Percentiles rank a stretch among this genome's conserved stretches.
Conservation (phyloP, 2,113 vertebrate species). For the Gadus chalcogrammus region DNA sequence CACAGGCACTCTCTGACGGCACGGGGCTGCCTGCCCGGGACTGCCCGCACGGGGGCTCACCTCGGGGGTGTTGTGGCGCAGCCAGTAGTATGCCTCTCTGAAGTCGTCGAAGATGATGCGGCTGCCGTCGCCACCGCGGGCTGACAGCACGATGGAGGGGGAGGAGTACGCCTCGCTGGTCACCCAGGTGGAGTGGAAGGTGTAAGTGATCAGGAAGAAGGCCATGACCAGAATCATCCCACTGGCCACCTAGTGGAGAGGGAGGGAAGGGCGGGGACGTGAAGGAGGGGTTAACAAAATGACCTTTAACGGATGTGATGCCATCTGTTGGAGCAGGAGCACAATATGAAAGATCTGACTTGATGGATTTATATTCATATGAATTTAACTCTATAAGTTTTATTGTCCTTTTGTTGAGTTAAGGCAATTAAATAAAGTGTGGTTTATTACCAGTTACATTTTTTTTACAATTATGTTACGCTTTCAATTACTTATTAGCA, state of each 20-base stretch:
- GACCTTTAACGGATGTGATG: neutral
- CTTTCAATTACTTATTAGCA: no score
- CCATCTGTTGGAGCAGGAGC: no score
- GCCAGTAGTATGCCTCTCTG: constrained; percentile 98
- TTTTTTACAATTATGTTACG: no score
- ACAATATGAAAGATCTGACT: no score
- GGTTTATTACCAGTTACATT: no score
- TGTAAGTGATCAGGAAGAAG: constrained; percentile 98
- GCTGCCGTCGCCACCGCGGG: constrained; percentile 91
- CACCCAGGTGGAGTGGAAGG: constrained; percentile 99
- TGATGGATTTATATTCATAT: no score
- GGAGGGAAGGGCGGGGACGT: neutral
- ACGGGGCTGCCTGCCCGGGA: no score
- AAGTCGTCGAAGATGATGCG: constrained; percentile 99
- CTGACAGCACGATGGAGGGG: constrained; percentile 94
- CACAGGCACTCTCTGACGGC: no score
- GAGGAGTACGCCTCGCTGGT: constrained; percentile 98
- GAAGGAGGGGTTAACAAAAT: neutral
- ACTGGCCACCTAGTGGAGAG: constrained; percentile 87
- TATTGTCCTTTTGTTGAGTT: no score
- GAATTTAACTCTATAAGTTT: no score
- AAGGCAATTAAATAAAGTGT: no score
- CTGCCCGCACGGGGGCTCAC: constrained; percentile 48
- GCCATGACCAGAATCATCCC: constrained; percentile 98
- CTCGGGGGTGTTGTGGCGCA: constrained; percentile 97